Evolutionary conservation across 37 sponge, comb jelly and placozoan species (phyloP).

Genomic region (Ianthella basta): DNA sequence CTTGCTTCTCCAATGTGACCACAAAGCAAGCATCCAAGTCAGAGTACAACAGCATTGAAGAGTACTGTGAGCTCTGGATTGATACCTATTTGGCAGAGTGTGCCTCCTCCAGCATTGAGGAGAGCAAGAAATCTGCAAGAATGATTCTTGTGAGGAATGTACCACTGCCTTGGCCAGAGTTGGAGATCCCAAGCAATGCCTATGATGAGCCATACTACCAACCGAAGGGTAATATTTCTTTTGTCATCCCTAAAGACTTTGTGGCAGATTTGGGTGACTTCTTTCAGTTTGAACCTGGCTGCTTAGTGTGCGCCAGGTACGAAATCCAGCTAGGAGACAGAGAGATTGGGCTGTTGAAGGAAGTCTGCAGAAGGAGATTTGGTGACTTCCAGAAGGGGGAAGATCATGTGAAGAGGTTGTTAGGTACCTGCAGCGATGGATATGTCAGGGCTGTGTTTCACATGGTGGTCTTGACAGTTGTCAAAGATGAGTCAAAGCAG

Average conservation of each 20-base stretch:
- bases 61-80: constrained; percentile 48
- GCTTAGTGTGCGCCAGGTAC: constrained; percentile 56
- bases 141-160: constrained; percentile 16
- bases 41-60: constrained; percentile 21
- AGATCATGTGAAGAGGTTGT: background rate
- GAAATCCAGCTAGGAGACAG: background rate
- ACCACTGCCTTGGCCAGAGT: constrained; percentile 38
- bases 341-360: background rate
- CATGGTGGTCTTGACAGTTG: constrained; percentile 37
- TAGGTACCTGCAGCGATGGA: background rate
- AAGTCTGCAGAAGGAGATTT: background rate
- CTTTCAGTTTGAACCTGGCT: constrained; percentile 29
- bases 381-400: background rate
- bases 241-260: constrained; percentile 25
- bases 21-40: constrained; percentile 25
- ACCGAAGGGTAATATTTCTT: background rate
- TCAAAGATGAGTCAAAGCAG: too few relatives aligned
- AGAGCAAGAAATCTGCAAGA: background rate
- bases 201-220: constrained; percentile 31
- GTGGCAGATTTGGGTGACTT: background rate
- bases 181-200: constrained; percentile 35
- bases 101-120: constrained; percentile 10
- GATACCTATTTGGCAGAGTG: constrained; percentile 47
- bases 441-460: constrained; percentile 62
- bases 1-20: constrained; percentile 27